phyloP scores from a whole-genome alignment of 2,113 vertebrate genomes.

The Phocoena sinus region DNA sequence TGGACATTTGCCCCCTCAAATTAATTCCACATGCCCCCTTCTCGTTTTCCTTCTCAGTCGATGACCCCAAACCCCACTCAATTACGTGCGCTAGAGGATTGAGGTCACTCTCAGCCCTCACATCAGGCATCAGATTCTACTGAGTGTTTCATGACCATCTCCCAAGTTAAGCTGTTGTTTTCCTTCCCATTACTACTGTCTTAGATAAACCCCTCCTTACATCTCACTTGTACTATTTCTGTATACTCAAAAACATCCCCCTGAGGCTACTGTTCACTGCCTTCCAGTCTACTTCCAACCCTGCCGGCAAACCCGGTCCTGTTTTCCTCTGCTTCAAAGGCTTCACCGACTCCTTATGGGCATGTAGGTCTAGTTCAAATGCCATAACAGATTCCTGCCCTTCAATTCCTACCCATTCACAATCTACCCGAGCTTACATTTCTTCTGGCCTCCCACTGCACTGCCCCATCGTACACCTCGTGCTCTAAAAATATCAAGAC shows the following conservation, averaged over 20 bases:
- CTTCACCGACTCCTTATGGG: background rate
- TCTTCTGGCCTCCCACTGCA: background rate
- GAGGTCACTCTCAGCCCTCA: background rate
- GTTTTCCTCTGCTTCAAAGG: background rate
- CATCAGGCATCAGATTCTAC: background rate
- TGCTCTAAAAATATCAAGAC: background rate
- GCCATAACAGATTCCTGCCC: background rate
- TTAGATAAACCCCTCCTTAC: background rate
- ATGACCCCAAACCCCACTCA: background rate
- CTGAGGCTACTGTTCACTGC: background rate
- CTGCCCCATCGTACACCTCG: background rate
- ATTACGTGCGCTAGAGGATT: background rate
- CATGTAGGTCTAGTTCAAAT: background rate
- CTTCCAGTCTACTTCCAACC: background rate
- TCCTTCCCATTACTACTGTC: background rate
- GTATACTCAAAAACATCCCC: background rate
- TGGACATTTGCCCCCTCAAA: background rate
- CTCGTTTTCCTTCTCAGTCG: background rate
- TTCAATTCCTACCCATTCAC: background rate
- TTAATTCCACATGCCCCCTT: background rate
- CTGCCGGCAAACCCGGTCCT: background rate
- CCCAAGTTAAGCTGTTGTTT: background rate
- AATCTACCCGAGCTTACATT: background rate
- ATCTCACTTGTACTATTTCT: background rate
- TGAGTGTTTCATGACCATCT: background rate